Evolutionary conservation across 2,888 invertebrate species (phyloP).

Genomic region (Prenolepis imparis): DNA sequence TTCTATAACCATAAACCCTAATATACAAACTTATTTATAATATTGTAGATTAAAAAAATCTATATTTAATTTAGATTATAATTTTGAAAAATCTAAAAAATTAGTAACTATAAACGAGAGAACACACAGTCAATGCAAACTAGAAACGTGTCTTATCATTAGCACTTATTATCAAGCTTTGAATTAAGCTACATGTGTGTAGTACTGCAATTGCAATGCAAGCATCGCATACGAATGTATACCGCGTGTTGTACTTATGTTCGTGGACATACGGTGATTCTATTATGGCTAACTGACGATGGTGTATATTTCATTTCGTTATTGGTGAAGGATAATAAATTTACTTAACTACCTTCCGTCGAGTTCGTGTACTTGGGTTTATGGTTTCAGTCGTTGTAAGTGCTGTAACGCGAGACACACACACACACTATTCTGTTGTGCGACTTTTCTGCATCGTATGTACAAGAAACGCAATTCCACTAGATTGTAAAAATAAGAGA

Average conservation of each 20-base stretch:
- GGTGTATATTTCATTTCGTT: conserved; percentile 45
- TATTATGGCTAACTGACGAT: conserved; percentile 44
- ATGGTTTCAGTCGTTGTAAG: conserved; percentile 47
- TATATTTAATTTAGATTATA: not conserved
- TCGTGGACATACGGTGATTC: conserved; percentile 18
- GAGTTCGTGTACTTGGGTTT: conserved; percentile 6
- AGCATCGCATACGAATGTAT: not conserved
- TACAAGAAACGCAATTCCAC: conserved; percentile 21
- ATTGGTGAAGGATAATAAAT: conserved; percentile 54
- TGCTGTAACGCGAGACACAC: conserved; percentile 49
- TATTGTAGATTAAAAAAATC: not conserved
- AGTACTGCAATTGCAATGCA: not conserved
- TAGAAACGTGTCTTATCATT: not conserved
- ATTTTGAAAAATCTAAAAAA: not conserved
- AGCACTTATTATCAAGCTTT: not conserved
- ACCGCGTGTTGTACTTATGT: not conserved
- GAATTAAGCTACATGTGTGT: not conserved
- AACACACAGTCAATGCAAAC: not conserved
- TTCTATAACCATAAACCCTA: not conserved
- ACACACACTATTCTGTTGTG: not conserved
- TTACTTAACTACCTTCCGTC: conserved; percentile 58
- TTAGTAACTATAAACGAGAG: not conserved
- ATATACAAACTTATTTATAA: not conserved
- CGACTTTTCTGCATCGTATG: not conserved
- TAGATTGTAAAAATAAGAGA: conserved; percentile 24